These are phyloP conservation scores for Aspidoscelis tigris DNA, from an alignment of 2,113 vertebrate genomes.

Conservation along the genomic window DNA sequence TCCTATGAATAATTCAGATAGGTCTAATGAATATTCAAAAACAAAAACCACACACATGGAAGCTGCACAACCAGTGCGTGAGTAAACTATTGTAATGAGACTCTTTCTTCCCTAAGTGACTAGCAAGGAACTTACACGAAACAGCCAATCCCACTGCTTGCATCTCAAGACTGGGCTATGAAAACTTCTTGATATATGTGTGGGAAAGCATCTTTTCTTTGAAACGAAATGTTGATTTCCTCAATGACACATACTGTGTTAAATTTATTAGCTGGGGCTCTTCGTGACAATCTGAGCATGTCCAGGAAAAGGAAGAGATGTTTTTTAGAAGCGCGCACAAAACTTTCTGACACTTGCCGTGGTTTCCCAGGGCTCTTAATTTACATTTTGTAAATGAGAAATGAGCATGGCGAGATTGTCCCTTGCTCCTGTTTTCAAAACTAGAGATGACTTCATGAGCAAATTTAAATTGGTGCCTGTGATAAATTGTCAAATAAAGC, in stretches of 20 bases:
- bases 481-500: not conserved
- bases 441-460: not conserved
- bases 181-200: not conserved
- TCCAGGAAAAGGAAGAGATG: not conserved
- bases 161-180: conserved; percentile 27
- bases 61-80: conserved; percentile 30
- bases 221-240: conserved; percentile 9
- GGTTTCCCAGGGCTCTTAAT: conserved; percentile 12
- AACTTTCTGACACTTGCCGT: conserved; percentile 4
- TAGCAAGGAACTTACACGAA: conserved; percentile 28
- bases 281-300: not conserved
- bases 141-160: conserved; percentile 39
- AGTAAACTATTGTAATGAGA: conserved; percentile 53
- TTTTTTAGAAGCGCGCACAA: not conserved
- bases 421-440: not conserved
- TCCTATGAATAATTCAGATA: conserved; percentile 64
- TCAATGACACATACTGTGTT: not conserved
- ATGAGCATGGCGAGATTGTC: not conserved
- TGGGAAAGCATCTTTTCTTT: not conserved
- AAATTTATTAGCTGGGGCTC: conserved; percentile 13
- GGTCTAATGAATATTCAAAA: conserved; percentile 64
- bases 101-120: conserved; percentile 36
- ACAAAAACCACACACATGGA: not conserved
- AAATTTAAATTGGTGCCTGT: conserved; percentile 18
- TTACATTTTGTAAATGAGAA: conserved; percentile 15